These are phyloP conservation scores for Baronia brevicornis DNA, from an alignment of 2,888 invertebrate species.

Conservation along the genomic window DNA sequence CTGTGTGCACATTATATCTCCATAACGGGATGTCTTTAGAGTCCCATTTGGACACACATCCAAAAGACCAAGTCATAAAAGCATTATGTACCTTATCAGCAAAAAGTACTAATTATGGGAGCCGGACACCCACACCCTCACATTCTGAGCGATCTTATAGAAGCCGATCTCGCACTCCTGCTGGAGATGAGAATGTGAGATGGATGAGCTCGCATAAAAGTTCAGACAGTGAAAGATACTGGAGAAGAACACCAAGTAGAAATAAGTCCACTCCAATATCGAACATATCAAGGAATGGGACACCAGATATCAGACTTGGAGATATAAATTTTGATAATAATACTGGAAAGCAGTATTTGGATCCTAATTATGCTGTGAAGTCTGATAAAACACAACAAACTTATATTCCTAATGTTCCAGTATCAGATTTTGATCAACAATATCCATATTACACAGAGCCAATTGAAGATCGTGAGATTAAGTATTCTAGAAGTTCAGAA, in stretches of 20 bases:
- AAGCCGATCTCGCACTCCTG: conserved; percentile 57
- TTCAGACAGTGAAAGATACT: conserved; percentile 55
- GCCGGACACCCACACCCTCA: conserved; percentile 56
- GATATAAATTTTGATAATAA: conserved; percentile 51
- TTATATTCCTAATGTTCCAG: conserved; percentile 32
- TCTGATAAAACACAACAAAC: conserved; percentile 49
- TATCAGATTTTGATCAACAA: conserved; percentile 48
- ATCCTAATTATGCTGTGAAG: conserved; percentile 41
- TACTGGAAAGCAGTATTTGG: conserved; percentile 32
- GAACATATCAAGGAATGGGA: conserved; percentile 45
- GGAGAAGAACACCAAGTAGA: conserved; percentile 58
- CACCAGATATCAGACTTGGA: conserved; percentile 44
- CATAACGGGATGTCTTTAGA: conserved; percentile 88
- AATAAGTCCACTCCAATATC: conserved; percentile 42
- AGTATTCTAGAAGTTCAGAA: conserved; percentile 62
- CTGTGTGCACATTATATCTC: conserved; percentile 89
- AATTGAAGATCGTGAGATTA: conserved; percentile 57
- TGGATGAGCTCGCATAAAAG: conserved; percentile 47
- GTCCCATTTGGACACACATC: conserved; percentile 88
- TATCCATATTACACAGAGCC: conserved; percentile 53
- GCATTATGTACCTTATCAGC: conserved; percentile 77
- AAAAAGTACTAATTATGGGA: conserved; percentile 51
- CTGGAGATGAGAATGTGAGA: conserved; percentile 45
- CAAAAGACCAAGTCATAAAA: conserved; percentile 91
- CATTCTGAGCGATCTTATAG: conserved; percentile 59